Percentiles rank a stretch among this genome's conserved stretches.
Conservation (phyloP, 23 tunicate genomes). For the Ciona savignyi region DNA sequence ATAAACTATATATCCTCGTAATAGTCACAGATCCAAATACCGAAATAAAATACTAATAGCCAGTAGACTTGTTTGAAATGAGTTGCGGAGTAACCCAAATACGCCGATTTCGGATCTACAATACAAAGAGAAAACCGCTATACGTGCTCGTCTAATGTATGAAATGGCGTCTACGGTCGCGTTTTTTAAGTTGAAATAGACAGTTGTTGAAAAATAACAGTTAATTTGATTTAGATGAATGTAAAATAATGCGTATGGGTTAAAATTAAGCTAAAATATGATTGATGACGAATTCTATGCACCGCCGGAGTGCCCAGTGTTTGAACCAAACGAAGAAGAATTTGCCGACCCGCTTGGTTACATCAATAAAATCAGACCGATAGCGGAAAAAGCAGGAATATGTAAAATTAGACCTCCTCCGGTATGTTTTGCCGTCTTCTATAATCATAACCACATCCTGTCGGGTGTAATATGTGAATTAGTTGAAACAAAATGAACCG, state of each 20-base stretch:
- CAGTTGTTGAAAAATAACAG: neutral
- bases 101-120: slow-evolving; percentile 1
- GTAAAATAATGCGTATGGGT: neutral
- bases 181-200: neutral
- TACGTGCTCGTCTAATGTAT: neutral
- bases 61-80: neutral
- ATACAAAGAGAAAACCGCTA: neutral
- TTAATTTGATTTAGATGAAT: neutral
- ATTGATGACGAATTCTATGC: slow-evolving; percentile 81
- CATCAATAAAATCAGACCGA: slow-evolving; percentile 89
- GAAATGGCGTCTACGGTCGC: neutral
- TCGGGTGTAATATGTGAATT: too few species aligned
- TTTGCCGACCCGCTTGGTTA: slow-evolving; percentile 90
- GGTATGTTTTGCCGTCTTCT: slow-evolving; percentile 14
- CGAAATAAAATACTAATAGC: neutral
- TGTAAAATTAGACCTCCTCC: slow-evolving; percentile 97
- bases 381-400: slow-evolving; percentile 92
- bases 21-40: neutral
- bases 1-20: too few species aligned
- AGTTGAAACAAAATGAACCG: neutral
- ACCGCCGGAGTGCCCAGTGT: slow-evolving; percentile 94
- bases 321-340: slow-evolving; percentile 90
- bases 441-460: too few species aligned
- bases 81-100: neutral
- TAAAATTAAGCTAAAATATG: slow-evolving; percentile 14